phyloP scores from a whole-genome alignment of 2,888 invertebrate genomes.

The Caradrina clavipalpis region DNA sequence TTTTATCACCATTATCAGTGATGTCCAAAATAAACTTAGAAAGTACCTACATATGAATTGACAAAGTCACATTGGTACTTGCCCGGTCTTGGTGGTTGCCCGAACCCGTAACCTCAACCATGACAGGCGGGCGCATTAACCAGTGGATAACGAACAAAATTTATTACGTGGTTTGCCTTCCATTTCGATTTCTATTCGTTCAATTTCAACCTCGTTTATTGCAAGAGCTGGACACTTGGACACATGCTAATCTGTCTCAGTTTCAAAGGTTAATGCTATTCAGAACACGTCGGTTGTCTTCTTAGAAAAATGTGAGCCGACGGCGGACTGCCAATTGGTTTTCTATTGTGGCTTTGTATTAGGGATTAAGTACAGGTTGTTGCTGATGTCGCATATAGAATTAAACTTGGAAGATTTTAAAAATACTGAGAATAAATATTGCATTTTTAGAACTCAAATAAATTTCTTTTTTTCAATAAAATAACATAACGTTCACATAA shows the following conservation, averaged over 20 bases:
- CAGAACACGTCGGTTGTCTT: slow-evolving; percentile 45
- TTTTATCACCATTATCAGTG: too few relatives aligned
- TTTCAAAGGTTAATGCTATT: slow-evolving; percentile 58
- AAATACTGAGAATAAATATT: too few relatives aligned
- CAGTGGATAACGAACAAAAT: slow-evolving; percentile 57
- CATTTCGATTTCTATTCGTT: slow-evolving; percentile 38
- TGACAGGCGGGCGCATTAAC: neutral
- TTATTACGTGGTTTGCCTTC: slow-evolving; percentile 37
- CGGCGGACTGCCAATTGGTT: slow-evolving; percentile 50
- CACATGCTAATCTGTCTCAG: slow-evolving; percentile 50
- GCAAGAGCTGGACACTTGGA: slow-evolving; percentile 35
- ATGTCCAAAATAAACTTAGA: too few relatives aligned
- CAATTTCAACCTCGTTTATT: slow-evolving; percentile 45
- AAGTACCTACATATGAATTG: too few relatives aligned
- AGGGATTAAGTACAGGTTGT: neutral
- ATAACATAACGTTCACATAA: too few relatives aligned
- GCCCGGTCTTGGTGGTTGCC: too few relatives aligned
- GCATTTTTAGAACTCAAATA: too few relatives aligned
- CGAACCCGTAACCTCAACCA: neutral
- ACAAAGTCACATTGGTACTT: too few relatives aligned
- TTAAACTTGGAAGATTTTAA: too few relatives aligned
- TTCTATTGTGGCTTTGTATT: slow-evolving; percentile 44
- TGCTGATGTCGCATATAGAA: too few relatives aligned
- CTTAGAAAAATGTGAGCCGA: slow-evolving; percentile 55
- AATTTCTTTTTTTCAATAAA: too few relatives aligned